Conservation (phyloP, 1,140 invertebrate species). For the Lepidurus packardi region DNA sequence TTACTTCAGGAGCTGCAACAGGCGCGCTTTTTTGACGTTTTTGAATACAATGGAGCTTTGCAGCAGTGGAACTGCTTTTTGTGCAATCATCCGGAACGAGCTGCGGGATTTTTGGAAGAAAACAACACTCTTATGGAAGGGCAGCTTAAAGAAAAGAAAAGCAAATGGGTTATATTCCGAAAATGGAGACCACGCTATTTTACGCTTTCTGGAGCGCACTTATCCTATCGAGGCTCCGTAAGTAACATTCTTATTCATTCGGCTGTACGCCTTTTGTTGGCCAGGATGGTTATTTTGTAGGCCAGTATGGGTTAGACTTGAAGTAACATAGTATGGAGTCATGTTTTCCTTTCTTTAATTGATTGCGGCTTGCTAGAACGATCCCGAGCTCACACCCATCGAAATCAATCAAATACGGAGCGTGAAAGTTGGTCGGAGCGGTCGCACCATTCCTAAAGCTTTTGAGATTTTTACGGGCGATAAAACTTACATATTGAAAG, state of each 20-base stretch:
- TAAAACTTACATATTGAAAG: slow-evolving; percentile 83
- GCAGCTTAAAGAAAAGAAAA: slow-evolving; percentile 90
- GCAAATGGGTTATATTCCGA: slow-evolving; percentile 81
- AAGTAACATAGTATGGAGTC: background rate
- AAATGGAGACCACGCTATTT: slow-evolving; percentile 90
- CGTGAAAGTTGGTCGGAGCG: slow-evolving; percentile 77
- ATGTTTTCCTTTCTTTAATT: background rate
- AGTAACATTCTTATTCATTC: slow-evolving; percentile 38
- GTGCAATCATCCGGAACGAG: slow-evolving; percentile 84
- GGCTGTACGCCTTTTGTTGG: background rate
- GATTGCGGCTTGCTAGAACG: slow-evolving; percentile 49
- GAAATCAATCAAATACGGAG: slow-evolving; percentile 86
- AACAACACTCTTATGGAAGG: slow-evolving; percentile 73
- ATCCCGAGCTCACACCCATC: slow-evolving; percentile 53
- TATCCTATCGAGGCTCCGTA: slow-evolving; percentile 80
- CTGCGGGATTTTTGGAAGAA: slow-evolving; percentile 69
- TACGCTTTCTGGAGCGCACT: slow-evolving; percentile 81
- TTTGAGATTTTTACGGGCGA: slow-evolving; percentile 95
- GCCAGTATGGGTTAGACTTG: background rate
- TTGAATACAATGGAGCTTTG: slow-evolving; percentile 62
- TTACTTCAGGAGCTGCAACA: slow-evolving; percentile 78
- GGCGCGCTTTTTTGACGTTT: slow-evolving; percentile 84
- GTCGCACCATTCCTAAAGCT: slow-evolving; percentile 83
- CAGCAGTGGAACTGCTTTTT: slow-evolving; percentile 78
- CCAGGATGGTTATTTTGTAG: no score